These are phyloP conservation scores for Campylorhamphus procurvoides DNA, from an alignment of 2,113 vertebrate genomes.

Conservation along the genomic window DNA sequence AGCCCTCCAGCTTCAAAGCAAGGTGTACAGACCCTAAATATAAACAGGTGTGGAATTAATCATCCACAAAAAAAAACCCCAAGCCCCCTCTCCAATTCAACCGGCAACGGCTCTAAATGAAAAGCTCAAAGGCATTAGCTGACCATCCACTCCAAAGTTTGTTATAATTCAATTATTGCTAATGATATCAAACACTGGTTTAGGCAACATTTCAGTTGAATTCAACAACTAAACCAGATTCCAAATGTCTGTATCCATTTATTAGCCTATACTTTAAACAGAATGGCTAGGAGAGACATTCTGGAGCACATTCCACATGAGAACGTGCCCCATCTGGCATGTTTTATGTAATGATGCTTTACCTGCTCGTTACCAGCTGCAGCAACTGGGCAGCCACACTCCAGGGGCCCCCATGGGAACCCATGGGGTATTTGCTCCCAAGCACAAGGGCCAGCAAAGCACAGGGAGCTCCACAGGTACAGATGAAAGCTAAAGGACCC, in stretches of 20 bases:
- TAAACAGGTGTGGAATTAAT: not conserved
- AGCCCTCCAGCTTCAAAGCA: not conserved
- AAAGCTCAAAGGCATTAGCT: not conserved
- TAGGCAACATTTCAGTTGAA: not conserved
- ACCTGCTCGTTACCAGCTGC: no score
- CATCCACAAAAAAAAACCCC: not conserved
- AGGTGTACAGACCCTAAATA: not conserved
- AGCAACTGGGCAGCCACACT: not conserved
- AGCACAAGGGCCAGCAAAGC: rapidly evolving
- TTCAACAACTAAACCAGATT: not conserved
- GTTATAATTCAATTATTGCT: not conserved
- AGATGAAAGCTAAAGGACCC: not conserved
- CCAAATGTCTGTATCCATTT: not conserved
- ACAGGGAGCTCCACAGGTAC: not conserved
- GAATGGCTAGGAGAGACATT: not conserved
- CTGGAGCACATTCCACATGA: not conserved
- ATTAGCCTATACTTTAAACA: not conserved
- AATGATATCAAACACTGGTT: not conserved
- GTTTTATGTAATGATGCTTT: not conserved
- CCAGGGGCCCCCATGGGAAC: not conserved
- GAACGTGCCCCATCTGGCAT: not conserved
- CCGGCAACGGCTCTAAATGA: not conserved
- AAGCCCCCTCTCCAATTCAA: not conserved
- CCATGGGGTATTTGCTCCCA: no score
- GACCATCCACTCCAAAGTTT: not conserved